These are phyloP conservation scores for Drosophila cognata DNA, from an alignment of 2,888 invertebrate genomes.

Conservation along the genomic window DNA sequence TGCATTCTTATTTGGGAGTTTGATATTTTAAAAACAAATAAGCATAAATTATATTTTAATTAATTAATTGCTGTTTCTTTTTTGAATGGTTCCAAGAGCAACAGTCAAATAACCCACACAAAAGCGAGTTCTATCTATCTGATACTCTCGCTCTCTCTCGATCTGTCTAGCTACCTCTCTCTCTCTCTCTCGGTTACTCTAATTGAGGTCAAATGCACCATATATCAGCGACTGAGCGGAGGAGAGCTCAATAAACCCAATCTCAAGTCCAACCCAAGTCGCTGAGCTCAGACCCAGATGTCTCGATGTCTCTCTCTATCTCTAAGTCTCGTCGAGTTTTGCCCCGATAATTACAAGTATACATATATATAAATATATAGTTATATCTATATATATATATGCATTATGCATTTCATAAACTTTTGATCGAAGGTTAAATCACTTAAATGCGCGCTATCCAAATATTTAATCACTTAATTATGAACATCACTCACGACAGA, in stretches of 20 bases:
- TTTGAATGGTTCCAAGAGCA: neutral
- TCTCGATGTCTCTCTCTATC: neutral
- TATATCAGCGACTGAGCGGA: constrained; percentile 37
- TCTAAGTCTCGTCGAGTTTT: neutral
- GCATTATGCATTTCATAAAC: constrained; percentile 22
- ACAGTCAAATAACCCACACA: constrained; percentile 7
- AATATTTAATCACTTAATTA: constrained; percentile 47
- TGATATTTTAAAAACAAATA: constrained; percentile 12
- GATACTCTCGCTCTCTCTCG: neutral
- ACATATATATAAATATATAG: neutral
- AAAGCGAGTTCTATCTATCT: constrained; percentile 6
- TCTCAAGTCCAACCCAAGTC: constrained; percentile 32
- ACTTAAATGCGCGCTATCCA: constrained; percentile 26
- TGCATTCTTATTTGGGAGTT: neutral
- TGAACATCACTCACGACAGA: constrained; percentile 16
- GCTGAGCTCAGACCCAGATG: constrained; percentile 4
- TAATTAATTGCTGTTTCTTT: constrained; percentile 28
- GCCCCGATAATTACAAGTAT: constrained; percentile 31
- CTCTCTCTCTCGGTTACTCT: constrained; percentile 7
- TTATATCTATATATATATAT: neutral
- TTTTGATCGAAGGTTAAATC: constrained; percentile 47
- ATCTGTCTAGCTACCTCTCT: neutral
- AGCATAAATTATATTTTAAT: constrained; percentile 44
- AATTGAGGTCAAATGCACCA: constrained; percentile 47
- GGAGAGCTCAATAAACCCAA: constrained; percentile 49